Conservation (phyloP, 2,113 vertebrate species). For the Onychostruthus taczanowskii region DNA sequence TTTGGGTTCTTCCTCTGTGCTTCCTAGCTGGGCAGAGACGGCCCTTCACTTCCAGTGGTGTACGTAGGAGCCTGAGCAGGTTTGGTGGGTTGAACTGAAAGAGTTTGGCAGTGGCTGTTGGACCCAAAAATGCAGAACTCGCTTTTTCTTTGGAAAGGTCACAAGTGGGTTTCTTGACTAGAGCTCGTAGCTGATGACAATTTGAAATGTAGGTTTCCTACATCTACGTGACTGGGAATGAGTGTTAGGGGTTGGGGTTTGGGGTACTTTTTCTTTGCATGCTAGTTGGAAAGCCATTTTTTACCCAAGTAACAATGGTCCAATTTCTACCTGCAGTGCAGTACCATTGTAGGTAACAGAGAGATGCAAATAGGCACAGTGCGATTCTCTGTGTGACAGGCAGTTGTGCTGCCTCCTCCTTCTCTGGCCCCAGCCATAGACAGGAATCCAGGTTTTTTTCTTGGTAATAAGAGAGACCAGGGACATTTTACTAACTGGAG, state of each 20-base stretch:
- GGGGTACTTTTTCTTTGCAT: conserved; percentile 66
- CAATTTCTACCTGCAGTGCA: conserved; percentile 52
- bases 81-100: neutral
- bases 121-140: neutral
- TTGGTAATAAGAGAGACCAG: neutral
- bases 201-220: conserved; percentile 22
- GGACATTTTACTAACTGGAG: neutral
- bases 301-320: conserved; percentile 39
- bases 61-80: neutral
- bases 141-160: conserved; percentile 24
- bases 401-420: neutral
- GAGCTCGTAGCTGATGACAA: neutral
- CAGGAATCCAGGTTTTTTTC: neutral
- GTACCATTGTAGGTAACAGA: conserved; percentile 40
- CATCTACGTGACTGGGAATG: neutral
- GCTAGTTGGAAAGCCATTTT: conserved; percentile 43
- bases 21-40: neutral
- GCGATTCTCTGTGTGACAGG: neutral
- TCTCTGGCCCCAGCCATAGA: neutral
- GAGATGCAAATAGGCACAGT: neutral
- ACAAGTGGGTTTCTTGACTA: conserved; percentile 22
- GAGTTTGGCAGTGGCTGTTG: conserved; percentile 25
- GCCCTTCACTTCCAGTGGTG: neutral
- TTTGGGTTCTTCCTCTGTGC: neutral
- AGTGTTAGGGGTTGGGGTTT: conserved; percentile 39